Evolutionary conservation across 2,797 vertebrate genomes (phyloP).

Genomic region (Euthynnus affinis): DNA sequence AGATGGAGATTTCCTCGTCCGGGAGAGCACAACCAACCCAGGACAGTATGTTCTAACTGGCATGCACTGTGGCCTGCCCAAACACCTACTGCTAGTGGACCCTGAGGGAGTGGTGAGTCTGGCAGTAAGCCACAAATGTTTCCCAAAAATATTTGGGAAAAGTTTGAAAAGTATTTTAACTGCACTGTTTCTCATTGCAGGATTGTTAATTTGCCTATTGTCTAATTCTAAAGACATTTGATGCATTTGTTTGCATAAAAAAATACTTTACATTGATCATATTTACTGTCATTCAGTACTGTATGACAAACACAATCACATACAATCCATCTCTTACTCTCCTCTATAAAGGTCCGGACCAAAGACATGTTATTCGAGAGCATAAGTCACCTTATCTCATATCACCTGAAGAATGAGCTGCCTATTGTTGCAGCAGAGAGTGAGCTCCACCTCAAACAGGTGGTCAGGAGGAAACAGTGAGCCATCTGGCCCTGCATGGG

Average conservation of each 20-base stretch:
- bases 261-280: background rate
- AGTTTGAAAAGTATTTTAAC: background rate
- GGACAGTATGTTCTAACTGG: constrained; percentile 98
- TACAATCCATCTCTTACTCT: background rate
- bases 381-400: constrained; percentile 96
- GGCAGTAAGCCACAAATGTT: background rate
- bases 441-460: constrained; percentile 94
- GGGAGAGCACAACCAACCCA: constrained; percentile 95
- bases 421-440: constrained; percentile 96
- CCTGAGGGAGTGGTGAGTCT: constrained; percentile 96
- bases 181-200: background rate
- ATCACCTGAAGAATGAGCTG: constrained; percentile 94
- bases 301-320: background rate
- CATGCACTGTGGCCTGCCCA: constrained; percentile 95
- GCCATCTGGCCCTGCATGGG: constrained; percentile 10
- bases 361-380: constrained; percentile 98
- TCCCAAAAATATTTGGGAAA: background rate
- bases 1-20: constrained; percentile 95
- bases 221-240: background rate
- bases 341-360: constrained; percentile 90
- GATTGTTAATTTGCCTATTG: background rate
- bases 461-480: constrained; percentile 91
- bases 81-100: constrained; percentile 96
- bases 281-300: background rate
- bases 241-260: background rate